Base-by-base conservation (phyloP, 2,113 vertebrate genomes). In the Channa maculata region DNA sequence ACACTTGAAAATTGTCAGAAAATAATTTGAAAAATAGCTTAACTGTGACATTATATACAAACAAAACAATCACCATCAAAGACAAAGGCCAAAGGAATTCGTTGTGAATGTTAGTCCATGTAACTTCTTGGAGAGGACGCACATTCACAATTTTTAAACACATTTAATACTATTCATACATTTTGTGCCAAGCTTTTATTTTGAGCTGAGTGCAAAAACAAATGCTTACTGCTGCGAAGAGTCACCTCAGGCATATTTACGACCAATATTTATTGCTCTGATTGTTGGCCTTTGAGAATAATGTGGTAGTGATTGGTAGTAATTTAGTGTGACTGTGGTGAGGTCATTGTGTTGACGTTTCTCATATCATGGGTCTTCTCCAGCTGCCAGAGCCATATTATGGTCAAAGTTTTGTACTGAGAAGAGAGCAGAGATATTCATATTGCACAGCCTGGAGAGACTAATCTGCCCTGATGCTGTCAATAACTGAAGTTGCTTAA, bases 221-320 rank as follows among this genome's bases (percentile, higher is more conserved):
- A 11, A 68, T 45, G n/a, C n/a, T 60, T 60, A 60, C 41, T 36
- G 36, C 60, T 33, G 43, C 63, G 60, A 68, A 69, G 67, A 73
- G 68, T 46, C n/a, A 14, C 58, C 48, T 80, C 12, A 51, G 58
- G 65, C 77, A 50, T 77, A 79, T 82, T 77, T 75, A 84, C 34
- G 2, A 60, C 55, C 58, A 46, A 33, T 53, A 84, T 82, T 61
- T 79, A 79, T 64, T 11, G 61, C 69, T 64, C 33, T 43, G 75
- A 70, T 54, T 68, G 72, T 71, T 64, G 60, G 77, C 68, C 80
- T 65, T 70, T 70, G 51, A 81, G 57, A 24, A 1, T 55, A 74
- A 82, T 81, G 71, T 74, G 9, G 11, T 75, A 68, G 59, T 54
- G 37, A 75, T 63, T 51, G 66, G 74, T 60, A 39, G 52, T 75